These are phyloP conservation scores for Punctoribates punctum DNA, from an alignment of 2,888 invertebrate genomes.

Conservation along the genomic window DNA sequence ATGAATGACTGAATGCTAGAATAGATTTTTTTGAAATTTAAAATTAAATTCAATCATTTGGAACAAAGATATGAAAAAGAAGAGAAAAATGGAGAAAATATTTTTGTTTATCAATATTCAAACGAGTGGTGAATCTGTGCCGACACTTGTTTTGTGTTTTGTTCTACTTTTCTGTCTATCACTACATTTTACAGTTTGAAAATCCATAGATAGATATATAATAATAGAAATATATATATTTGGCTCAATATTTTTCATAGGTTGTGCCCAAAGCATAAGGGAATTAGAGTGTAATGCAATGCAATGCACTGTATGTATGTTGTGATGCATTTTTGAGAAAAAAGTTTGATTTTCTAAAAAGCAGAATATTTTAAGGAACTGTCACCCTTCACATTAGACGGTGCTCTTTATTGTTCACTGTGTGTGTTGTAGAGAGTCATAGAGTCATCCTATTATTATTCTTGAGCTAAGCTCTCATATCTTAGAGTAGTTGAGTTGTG, in stretches of 20 bases:
- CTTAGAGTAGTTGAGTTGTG: conserved; percentile 11
- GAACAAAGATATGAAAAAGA: not conserved
- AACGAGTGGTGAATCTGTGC: not conserved
- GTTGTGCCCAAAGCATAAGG: conserved; percentile 21
- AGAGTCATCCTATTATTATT: conserved; percentile 28
- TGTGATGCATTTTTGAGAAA: conserved; percentile 15
- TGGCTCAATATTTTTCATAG: conserved; percentile 15
- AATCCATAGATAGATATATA: conserved; percentile 10
- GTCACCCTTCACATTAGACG: conserved; percentile 21
- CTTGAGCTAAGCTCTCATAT: conserved; percentile 20
- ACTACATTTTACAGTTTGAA: conserved; percentile 4
- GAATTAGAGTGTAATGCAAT: conserved; percentile 27
- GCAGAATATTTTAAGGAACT: conserved; percentile 25
- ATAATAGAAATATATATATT: conserved; percentile 1
- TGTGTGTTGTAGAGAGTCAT: not conserved
- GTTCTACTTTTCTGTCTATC: not conserved
- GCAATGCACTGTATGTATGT: not conserved
- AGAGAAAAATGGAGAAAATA: not conserved
- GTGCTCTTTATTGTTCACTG: not conserved
- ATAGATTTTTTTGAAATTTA: not conserved
- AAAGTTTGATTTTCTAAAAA: conserved; percentile 27
- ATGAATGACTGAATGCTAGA: not conserved
- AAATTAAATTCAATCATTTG: conserved; percentile 9
- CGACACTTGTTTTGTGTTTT: not conserved
- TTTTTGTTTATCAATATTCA: not conserved